Evolutionary conservation across 1,140 invertebrate genomes (phyloP).

Genomic region (Drosophila littoralis): DNA sequence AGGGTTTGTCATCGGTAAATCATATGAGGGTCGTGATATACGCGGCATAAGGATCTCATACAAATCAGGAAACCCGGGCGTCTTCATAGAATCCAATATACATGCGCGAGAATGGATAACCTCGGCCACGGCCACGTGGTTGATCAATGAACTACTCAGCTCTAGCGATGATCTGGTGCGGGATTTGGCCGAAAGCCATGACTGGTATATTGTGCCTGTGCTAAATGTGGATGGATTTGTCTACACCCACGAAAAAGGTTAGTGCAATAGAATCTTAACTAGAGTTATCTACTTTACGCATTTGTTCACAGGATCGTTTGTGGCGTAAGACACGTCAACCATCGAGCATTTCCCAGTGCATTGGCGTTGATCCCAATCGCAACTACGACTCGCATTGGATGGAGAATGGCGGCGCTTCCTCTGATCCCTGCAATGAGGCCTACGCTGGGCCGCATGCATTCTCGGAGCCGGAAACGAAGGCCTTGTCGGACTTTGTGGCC

Average conservation of each 20-base stretch:
- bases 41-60: slow-evolving; percentile 87
- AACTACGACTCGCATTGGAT: slow-evolving; percentile 89
- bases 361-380: slow-evolving; percentile 89
- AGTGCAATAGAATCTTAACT: slow-evolving; percentile 2
- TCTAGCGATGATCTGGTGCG: slow-evolving; percentile 68
- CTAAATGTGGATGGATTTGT: slow-evolving; percentile 91
- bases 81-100: slow-evolving; percentile 86
- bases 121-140: slow-evolving; percentile 86
- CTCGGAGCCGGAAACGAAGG: slow-evolving; percentile 90
- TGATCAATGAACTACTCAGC: slow-evolving; percentile 85
- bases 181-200: slow-evolving; percentile 84
- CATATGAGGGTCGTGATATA: slow-evolving; percentile 87
- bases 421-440: slow-evolving; percentile 86
- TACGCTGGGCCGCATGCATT: slow-evolving; percentile 90
- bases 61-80: slow-evolving; percentile 85
- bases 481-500: slow-evolving; percentile 86
- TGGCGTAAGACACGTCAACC: slow-evolving; percentile 86
- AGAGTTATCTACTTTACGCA: not conserved
- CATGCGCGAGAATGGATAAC: slow-evolving; percentile 87
- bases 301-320: slow-evolving; percentile 79
- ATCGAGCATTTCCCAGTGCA: slow-evolving; percentile 81
- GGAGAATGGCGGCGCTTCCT: slow-evolving; percentile 78
- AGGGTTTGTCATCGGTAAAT: slow-evolving; percentile 73
- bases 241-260: slow-evolving; percentile 85
- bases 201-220: slow-evolving; percentile 89